Conservation (phyloP, 2,797 vertebrate genomes). For the Falco berigora region DNA sequence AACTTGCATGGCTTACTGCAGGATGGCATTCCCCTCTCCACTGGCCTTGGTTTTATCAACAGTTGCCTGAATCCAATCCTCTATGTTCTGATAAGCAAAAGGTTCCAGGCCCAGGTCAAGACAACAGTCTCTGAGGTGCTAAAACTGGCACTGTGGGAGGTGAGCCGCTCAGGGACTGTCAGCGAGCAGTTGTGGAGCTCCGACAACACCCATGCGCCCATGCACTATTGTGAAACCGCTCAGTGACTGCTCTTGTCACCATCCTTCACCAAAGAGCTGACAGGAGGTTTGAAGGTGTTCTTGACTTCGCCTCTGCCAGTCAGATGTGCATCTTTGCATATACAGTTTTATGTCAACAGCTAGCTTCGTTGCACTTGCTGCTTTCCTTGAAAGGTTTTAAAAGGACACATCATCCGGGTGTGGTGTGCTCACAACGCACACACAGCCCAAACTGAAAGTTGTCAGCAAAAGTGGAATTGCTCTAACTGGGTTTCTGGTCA, state of each 20-base stretch:
- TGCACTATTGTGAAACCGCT: constrained; percentile 55
- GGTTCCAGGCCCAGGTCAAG: constrained; percentile 79
- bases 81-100: constrained; percentile 88
- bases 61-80: constrained; percentile 95
- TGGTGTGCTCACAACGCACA: background rate
- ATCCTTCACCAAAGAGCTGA: background rate
- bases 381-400: background rate
- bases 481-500: background rate
- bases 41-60: constrained; percentile 91
- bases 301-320: background rate
- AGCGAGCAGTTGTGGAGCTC: constrained; percentile 78
- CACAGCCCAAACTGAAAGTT: background rate
- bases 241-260: constrained; percentile 39
- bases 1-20: constrained; percentile 73
- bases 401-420: background rate
- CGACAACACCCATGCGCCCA: background rate
- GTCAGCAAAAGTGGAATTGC: background rate
- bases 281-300: background rate
- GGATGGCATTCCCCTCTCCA: constrained; percentile 87
- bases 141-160: constrained; percentile 86
- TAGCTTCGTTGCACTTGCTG: background rate
- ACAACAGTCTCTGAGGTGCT: constrained; percentile 82
- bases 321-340: background rate
- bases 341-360: background rate
- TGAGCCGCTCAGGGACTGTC: constrained; percentile 83